phyloP scores from a whole-genome alignment of 2,797 vertebrate genomes.

The Danio jaintianensis region DNA sequence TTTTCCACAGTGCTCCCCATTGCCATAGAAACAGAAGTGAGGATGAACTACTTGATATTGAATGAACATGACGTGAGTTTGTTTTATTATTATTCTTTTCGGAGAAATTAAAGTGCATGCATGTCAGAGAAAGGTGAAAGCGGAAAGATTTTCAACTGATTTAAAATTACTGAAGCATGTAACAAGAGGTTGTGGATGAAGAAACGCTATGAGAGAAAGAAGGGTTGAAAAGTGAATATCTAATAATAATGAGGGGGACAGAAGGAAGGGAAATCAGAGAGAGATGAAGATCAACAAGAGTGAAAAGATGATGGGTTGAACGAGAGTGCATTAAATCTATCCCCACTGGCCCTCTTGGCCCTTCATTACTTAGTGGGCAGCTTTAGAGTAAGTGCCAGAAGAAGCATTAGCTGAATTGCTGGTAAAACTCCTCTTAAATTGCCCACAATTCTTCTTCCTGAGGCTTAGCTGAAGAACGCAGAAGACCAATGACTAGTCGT shows the following conservation, averaged over 20 bases:
- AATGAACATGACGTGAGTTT: conserved; percentile 50
- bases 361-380: conserved; percentile 53
- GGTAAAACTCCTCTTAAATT: conserved; percentile 56
- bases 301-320: conserved; percentile 12
- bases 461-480: not conserved
- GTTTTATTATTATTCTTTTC: conserved; percentile 49
- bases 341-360: conserved; percentile 37
- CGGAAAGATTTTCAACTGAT: not conserved
- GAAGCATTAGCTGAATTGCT: conserved; percentile 63
- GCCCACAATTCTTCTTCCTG: conserved; percentile 5
- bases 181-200: conserved; percentile 36
- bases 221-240: not conserved
- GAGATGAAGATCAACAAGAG: conserved; percentile 21
- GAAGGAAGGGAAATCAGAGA: not conserved
- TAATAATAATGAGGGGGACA: conserved; percentile 25
- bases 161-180: conserved; percentile 29
- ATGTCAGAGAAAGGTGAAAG: conserved; percentile 23
- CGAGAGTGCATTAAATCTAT: conserved; percentile 34
- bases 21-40: conserved; percentile 68
- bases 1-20: conserved; percentile 65
- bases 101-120: conserved; percentile 53
- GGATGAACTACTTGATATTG: conserved; percentile 58
- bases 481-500: no score
- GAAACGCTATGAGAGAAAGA: not conserved
- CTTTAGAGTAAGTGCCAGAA: conserved; percentile 52